Evolutionary conservation across 2,888 invertebrate genomes (phyloP).

Genomic region (Camptogramma bilineatum): DNA sequence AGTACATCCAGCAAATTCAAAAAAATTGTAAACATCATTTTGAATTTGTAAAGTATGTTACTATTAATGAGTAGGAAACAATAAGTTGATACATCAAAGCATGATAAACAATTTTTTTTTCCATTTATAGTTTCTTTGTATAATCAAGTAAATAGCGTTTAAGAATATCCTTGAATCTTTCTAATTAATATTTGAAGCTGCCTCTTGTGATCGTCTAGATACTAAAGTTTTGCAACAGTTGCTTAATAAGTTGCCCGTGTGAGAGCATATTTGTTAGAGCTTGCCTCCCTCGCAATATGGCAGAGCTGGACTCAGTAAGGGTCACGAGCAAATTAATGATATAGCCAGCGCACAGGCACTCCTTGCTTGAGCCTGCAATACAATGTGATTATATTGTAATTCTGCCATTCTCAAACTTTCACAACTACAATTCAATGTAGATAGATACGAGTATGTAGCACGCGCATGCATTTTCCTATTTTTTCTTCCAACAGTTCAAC

Average conservation of each 20-base stretch:
- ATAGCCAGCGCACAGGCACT: conserved; percentile 71
- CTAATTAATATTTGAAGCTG: not conserved
- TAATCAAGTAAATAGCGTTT: not conserved
- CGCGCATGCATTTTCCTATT: too few species aligned
- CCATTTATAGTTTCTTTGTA: too few species aligned
- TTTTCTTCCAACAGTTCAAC: too few species aligned
- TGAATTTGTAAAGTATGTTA: too few species aligned
- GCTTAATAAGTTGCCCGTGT: not conserved
- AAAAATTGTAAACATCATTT: too few species aligned
- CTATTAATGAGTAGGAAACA: too few species aligned
- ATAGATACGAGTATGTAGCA: not conserved
- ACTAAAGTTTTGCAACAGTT: not conserved
- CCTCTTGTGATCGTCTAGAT: not conserved
- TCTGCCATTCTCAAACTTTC: not conserved
- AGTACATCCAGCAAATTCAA: too few species aligned
- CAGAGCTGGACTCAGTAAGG: conserved; percentile 63
- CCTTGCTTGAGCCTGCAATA: not conserved
- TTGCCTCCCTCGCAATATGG: conserved; percentile 75
- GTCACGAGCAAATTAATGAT: conserved; percentile 82
- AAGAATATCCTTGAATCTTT: not conserved
- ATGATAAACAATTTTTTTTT: too few species aligned
- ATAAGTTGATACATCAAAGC: too few species aligned
- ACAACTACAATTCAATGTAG: not conserved
- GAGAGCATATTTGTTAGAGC: not conserved
- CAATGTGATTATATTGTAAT: not conserved